Evolutionary conservation across 2,888 invertebrate genomes (phyloP), one percentile per base, ranked within the genome.

Genomic region (Erebia ligea): DNA sequence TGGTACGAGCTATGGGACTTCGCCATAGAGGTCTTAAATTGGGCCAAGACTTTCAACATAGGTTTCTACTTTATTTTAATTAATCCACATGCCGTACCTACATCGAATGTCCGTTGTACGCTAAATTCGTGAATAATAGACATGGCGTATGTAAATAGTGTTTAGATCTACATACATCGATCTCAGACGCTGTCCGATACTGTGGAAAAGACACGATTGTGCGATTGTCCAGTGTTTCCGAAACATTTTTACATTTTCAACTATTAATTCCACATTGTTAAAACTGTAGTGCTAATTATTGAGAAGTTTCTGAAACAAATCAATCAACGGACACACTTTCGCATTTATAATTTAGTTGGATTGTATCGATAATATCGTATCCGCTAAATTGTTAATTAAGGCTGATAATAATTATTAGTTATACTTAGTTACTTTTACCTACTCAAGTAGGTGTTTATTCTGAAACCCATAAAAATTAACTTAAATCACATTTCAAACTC

Each of bases 161-260:
- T 63, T 71, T 78, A 77, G 85, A 91, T 91, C 90, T 91, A 88
- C 91, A 91, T 91, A 89, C 88, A 90, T 90, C 88, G 87, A 89
- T 90, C 89, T 85, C 79, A 72, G 81, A 82, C 84, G 84, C 81
- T 82, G 82, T 79, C 83, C 78, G 86, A 89, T 89, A 88, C 83
- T 75, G 80, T 76, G 79, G 66, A 69, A 21, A 40, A 82, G 82
- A 82, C 78, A 76, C 72, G 72, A 74, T 73, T 64, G 45, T 45
- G 75, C 17, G 67, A 1, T 34, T 57, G n/a, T 25, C 67, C 76
- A 74, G 13, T 69, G 67, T 8, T 19, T 19, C 19, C 76, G 74
- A 76, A 73, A 73, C 61, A 54, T 9, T 42, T 66, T 64, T 63
- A 1, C 1, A 21, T n/a, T 45, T 25, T 25, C 48, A 10, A 21